A percentile compares a stretch with the other conserved stretches of the same genome.
phyloP scores from a whole-genome alignment of 2,888 invertebrate species.

The Deilephila elpenor region DNA sequence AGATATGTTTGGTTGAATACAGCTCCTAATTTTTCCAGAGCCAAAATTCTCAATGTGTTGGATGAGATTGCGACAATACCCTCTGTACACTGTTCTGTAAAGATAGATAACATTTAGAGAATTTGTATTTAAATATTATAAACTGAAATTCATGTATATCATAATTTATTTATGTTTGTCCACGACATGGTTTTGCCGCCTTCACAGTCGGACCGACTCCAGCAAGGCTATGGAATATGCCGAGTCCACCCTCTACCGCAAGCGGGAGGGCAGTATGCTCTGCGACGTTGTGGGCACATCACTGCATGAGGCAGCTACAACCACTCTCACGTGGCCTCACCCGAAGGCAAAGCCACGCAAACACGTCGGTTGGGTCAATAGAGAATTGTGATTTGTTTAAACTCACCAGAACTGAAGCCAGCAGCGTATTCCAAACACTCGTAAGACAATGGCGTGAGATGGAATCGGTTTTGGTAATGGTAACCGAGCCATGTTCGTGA shows the following conservation, averaged over 20 bases:
- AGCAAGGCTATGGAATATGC: conserved; percentile 91
- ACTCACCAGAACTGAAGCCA: conserved; percentile 92
- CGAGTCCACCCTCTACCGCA: conserved; percentile 82
- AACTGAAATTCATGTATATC: background rate
- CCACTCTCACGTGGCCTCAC: conserved; percentile 64
- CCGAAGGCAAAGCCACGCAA: conserved; percentile 63
- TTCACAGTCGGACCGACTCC: conserved; percentile 88
- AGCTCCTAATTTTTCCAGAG: conserved; percentile 98
- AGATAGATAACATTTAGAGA: conserved; percentile 34
- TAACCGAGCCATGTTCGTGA: conserved; percentile 99
- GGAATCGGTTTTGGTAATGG: conserved; percentile 98
- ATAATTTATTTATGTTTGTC: conserved; percentile 69
- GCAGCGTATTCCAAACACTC: conserved; percentile 99
- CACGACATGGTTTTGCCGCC: conserved; percentile 89
- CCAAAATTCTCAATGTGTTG: conserved; percentile 98
- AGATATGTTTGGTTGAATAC: conserved; percentile 98
- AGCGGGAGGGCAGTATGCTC: conserved; percentile 82
- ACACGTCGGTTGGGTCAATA: conserved; percentile 63
- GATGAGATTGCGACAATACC: conserved; percentile 99
- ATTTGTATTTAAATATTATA: background rate
- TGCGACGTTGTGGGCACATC: conserved; percentile 86
- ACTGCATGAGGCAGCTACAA: conserved; percentile 83
- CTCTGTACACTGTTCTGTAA: conserved; percentile 97
- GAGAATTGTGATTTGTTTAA: background rate
- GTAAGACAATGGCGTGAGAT: conserved; percentile 97